Conservation (phyloP, 2,113 vertebrate species). For the Eretmochelys imbricata region DNA sequence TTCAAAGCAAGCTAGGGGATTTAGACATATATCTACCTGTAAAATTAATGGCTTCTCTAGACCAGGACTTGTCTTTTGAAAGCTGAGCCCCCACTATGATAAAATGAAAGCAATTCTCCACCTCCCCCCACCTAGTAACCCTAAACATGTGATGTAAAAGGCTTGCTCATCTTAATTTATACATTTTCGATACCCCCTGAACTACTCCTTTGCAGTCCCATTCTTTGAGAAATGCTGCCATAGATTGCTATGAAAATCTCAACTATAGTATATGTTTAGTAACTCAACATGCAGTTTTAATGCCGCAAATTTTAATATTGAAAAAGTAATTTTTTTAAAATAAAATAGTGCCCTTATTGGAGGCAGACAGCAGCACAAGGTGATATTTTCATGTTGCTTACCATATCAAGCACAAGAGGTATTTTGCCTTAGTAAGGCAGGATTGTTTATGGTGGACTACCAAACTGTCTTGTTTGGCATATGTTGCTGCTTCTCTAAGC, state of each 20-base stretch:
- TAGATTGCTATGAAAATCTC: not conserved
- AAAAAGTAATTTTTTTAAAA: not conserved
- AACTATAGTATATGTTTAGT: not conserved
- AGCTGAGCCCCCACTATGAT: not conserved
- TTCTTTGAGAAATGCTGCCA: not conserved
- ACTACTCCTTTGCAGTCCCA: not conserved
- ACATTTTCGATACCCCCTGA: not conserved
- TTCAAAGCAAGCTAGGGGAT: not conserved
- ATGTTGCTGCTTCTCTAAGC: not conserved
- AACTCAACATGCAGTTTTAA: not conserved
- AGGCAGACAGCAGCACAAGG: not conserved
- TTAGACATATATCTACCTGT: not conserved
- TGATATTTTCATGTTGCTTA: accelerated
- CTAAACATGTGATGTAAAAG: not conserved
- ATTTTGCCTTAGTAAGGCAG: not conserved
- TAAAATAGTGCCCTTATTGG: not conserved
- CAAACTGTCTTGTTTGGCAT: not conserved
- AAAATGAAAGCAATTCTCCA: not conserved
- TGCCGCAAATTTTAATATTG: not conserved
- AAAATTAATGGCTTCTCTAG: not conserved
- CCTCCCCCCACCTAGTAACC: not conserved
- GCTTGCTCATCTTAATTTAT: accelerated
- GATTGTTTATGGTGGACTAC: not conserved
- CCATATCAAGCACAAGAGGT: accelerated
- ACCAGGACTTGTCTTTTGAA: not conserved